A percentile compares a stretch with the other conserved stretches of the same genome.
Evolutionary conservation across 1,140 invertebrate genomes (phyloP).

Genomic region (Melitaea cinxia): DNA sequence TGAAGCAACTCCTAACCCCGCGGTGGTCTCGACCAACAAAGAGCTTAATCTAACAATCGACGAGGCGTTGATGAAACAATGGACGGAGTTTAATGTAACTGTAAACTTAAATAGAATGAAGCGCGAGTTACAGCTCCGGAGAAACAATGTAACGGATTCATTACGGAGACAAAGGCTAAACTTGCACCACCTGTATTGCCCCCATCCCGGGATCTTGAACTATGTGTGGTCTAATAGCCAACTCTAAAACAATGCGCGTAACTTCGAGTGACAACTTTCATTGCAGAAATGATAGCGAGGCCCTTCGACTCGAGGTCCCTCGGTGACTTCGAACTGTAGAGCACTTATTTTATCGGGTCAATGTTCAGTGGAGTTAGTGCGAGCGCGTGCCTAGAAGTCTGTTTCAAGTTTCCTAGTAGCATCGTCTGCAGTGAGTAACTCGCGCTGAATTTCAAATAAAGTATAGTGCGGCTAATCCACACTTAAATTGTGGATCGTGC

Average conservation of each 20-base stretch:
- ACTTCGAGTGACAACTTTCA: slow-evolving; percentile 33
- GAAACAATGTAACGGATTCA: slow-evolving; percentile 51
- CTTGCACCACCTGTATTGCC: slow-evolving; percentile 42
- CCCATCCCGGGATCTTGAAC: slow-evolving; percentile 26
- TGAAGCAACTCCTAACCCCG: slow-evolving; percentile 11
- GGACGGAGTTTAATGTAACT: slow-evolving; percentile 32
- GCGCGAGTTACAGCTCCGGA: slow-evolving; percentile 32
- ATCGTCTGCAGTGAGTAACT: slow-evolving; percentile 25
- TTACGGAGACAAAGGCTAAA: slow-evolving; percentile 53
- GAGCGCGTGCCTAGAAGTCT: slow-evolving; percentile 41
- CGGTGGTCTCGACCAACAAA: slow-evolving; percentile 22
- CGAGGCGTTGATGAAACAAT: slow-evolving; percentile 32
- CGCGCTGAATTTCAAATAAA: slow-evolving; percentile 48
- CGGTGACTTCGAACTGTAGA: slow-evolving; percentile 27
- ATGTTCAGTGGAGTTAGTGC: slow-evolving; percentile 39
- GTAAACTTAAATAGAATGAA: slow-evolving; percentile 42
- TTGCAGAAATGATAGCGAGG: slow-evolving; percentile 33
- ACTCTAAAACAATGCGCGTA: slow-evolving; percentile 29
- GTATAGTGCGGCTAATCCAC: slow-evolving; percentile 42
- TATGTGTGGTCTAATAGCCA: slow-evolving; percentile 43
- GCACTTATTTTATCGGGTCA: slow-evolving; percentile 43
- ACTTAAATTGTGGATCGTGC: slow-evolving; percentile 35
- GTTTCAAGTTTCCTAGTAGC: slow-evolving; percentile 47
- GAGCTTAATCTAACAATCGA: slow-evolving; percentile 32
- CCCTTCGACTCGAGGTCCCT: slow-evolving; percentile 13